phyloP scores from a whole-genome alignment of 92 coral and sea anemone genomes.

The Parazoanthus darwini region DNA sequence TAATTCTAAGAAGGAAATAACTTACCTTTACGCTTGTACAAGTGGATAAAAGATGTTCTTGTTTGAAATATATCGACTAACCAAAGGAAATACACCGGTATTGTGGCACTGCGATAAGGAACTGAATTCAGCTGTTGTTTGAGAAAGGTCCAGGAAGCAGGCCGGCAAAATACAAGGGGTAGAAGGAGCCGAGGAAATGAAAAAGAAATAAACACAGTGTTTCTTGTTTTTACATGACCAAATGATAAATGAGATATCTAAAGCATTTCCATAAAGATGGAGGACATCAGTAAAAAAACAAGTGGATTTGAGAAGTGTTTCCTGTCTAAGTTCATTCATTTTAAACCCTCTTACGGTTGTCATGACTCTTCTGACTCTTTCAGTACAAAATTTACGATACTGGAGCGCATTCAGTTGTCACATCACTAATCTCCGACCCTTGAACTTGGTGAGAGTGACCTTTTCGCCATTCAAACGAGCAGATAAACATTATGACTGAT shows the following conservation, averaged over 20 bases:
- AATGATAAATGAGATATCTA: neutral
- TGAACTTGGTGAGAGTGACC: no score
- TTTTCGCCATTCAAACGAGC: no score
- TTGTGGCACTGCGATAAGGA: constrained; percentile 2
- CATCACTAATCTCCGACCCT: neutral
- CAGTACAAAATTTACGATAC: neutral
- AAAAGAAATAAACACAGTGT: neutral
- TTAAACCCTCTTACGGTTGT: neutral
- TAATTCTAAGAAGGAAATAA: neutral
- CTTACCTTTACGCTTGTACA: neutral
- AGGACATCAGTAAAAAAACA: neutral
- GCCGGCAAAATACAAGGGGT: neutral
- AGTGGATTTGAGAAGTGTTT: neutral
- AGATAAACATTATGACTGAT: no score
- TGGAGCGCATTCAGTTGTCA: neutral
- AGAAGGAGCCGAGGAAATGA: constrained; percentile 23
- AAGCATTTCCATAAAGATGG: neutral
- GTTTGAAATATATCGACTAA: neutral
- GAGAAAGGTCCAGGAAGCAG: neutral
- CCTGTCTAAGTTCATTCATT: neutral
- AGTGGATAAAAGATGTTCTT: neutral
- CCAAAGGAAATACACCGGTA: constrained; percentile 9
- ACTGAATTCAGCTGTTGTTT: neutral
- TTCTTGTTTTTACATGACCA: neutral
- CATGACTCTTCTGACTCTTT: neutral